phyloP scores from a whole-genome alignment of 1,140 invertebrate species.

The Drosophila hydei region DNA sequence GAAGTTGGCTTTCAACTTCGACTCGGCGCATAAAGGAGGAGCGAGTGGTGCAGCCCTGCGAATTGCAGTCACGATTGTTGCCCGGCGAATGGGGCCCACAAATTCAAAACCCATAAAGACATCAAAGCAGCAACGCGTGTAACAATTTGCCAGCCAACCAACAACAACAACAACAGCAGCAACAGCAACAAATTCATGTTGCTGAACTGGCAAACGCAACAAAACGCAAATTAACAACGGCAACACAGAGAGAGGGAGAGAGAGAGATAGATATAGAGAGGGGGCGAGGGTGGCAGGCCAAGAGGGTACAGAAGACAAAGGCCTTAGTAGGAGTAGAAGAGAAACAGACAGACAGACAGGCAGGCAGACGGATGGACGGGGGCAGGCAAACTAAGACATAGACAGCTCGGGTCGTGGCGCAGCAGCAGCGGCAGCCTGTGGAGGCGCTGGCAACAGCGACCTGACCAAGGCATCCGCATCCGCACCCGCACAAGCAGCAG shows the following conservation, averaged over 20 bases:
- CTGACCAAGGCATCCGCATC: constrained; percentile 28
- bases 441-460: constrained; percentile 20
- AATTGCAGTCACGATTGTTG: constrained; percentile 78
- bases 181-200: constrained; percentile 33
- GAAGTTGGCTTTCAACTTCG: constrained; percentile 25
- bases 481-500: constrained; percentile 44
- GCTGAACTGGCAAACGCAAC: constrained; percentile 64
- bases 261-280: background rate
- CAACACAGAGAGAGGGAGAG: constrained; percentile 24
- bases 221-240: constrained; percentile 81
- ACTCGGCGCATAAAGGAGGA: background rate
- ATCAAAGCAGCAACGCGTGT: constrained; percentile 82
- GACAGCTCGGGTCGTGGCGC: constrained; percentile 32
- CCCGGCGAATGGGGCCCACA: constrained; percentile 68
- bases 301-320: constrained; percentile 32
- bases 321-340: constrained; percentile 17
- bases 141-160: constrained; percentile 78
- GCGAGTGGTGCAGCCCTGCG: constrained; percentile 33
- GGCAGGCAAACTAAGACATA: background rate
- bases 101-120: constrained; percentile 82
- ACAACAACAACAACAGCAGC: constrained; percentile 40
- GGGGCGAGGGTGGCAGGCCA: constrained; percentile 3
- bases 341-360: background rate
- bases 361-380: background rate
- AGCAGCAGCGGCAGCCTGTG: constrained; percentile 18